Conservation (phyloP, 1,140 invertebrate genomes). For the Lepidurus packardi region DNA sequence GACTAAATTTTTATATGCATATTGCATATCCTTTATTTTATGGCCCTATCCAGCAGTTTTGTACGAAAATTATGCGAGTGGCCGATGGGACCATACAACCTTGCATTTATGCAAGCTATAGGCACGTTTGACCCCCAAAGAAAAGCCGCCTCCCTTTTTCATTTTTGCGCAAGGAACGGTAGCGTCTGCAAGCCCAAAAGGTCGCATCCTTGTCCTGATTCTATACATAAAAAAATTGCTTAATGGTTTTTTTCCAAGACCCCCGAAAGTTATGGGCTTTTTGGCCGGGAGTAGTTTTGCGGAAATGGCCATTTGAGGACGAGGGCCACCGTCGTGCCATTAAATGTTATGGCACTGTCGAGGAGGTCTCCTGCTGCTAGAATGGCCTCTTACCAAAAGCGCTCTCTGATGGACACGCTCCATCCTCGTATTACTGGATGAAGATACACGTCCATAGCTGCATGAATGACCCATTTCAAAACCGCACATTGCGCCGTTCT, state of each 20-base stretch:
- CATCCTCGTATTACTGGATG: neutral
- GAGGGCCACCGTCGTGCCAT: slow-evolving; percentile 16
- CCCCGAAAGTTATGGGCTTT: slow-evolving; percentile 11
- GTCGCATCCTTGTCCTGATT: neutral
- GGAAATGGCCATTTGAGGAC: slow-evolving; percentile 13
- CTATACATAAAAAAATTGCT: neutral
- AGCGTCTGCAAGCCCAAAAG: neutral
- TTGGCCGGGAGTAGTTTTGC: neutral
- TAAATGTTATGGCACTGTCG: slow-evolving; percentile 8
- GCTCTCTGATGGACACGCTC: neutral
- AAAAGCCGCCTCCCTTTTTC: neutral
- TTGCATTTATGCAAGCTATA: no score
- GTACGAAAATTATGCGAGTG: no score
- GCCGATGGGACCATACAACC: no score
- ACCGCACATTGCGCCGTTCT: neutral
- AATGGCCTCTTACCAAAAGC: neutral
- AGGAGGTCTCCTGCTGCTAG: slow-evolving; percentile 11
- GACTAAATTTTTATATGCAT: no score
- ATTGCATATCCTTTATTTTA: no score
- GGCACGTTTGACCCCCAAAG: neutral
- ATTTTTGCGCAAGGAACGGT: neutral
- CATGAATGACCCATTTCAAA: neutral
- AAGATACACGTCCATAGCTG: neutral
- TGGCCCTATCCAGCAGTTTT: no score
- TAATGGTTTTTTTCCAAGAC: neutral